A percentile compares a stretch with the other conserved stretches of the same genome.
These are phyloP conservation scores for Thaumatotibia leucotreta DNA, from an alignment of 1,140 invertebrate genomes.

Conservation along the genomic window DNA sequence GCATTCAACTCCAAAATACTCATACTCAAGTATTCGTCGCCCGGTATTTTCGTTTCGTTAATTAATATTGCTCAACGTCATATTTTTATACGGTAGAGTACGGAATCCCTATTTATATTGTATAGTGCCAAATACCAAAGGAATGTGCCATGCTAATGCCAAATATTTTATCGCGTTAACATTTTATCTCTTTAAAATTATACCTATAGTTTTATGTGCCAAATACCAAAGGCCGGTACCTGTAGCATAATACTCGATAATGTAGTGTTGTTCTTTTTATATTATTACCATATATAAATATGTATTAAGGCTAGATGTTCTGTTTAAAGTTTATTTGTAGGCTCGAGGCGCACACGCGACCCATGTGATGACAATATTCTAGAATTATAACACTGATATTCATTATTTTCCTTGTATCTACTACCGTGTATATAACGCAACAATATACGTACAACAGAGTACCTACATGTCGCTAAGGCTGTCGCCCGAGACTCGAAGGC, in stretches of 20 bases:
- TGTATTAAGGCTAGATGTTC: slow-evolving; percentile 12
- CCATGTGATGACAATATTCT: slow-evolving; percentile 46
- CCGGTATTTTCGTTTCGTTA: slow-evolving; percentile 57
- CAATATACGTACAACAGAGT: slow-evolving; percentile 34
- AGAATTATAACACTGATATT: slow-evolving; percentile 20
- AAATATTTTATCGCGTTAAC: slow-evolving; percentile 32
- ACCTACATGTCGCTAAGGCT: neutral
- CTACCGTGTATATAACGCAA: neutral
- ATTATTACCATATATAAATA: slow-evolving; percentile 21
- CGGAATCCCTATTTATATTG: slow-evolving; percentile 35
- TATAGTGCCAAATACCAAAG: slow-evolving; percentile 51
- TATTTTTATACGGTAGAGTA: slow-evolving; percentile 40
- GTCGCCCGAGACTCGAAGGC: neutral
- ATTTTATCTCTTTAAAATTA: slow-evolving; percentile 27
- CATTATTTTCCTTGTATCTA: neutral
- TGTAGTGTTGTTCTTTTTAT: slow-evolving; percentile 43
- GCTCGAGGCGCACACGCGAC: slow-evolving; percentile 14
- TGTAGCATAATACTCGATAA: slow-evolving; percentile 68
- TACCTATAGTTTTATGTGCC: slow-evolving; percentile 33
- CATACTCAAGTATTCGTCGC: slow-evolving; percentile 52
- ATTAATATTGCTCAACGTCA: slow-evolving; percentile 56
- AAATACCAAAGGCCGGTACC: slow-evolving; percentile 64
- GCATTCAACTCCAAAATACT: slow-evolving; percentile 27
- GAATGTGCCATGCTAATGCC: slow-evolving; percentile 43
- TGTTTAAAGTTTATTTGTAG: slow-evolving; percentile 1